phyloP scores from a whole-genome alignment of 2,113 vertebrate genomes.

The Psettodes erumei region DNA sequence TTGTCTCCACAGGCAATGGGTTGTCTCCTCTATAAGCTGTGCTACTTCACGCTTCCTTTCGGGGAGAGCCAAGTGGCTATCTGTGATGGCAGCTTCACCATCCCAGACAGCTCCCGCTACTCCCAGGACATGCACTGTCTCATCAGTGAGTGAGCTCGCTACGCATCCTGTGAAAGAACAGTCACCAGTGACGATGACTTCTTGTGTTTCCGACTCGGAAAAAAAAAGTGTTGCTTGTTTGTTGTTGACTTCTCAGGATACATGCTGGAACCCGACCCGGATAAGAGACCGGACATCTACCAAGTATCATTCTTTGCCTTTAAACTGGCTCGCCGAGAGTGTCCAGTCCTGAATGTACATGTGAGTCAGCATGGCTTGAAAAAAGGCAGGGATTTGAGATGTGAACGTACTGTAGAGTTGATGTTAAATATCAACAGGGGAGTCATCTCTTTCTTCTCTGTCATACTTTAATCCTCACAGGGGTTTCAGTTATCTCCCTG shows the following conservation, averaged over 20 bases:
- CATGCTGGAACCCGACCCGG: conserved; percentile 97
- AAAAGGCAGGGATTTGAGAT: not conserved
- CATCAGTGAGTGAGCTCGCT: conserved; percentile 89
- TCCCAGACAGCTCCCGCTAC: conserved; percentile 96
- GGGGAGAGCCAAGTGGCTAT: conserved; percentile 99
- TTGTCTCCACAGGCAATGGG: conserved; percentile 88
- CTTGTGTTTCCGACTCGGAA: not conserved
- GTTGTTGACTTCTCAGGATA: conserved; percentile 84
- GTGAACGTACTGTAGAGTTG: not conserved
- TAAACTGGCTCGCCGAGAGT: conserved; percentile 91
- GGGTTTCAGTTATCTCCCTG: conserved; percentile 32
- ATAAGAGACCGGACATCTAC: conserved; percentile 96
- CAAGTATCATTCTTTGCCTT: conserved; percentile 97
- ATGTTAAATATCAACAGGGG: not conserved
- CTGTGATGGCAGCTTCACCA: conserved; percentile 97
- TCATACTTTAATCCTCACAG: too few species aligned
- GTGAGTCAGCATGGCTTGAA: conserved; percentile 81
- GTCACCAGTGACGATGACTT: not conserved
- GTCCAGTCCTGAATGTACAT: conserved; percentile 90
- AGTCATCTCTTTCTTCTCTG: not conserved
- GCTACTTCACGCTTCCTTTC: conserved; percentile 97
- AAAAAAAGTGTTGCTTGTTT: conserved; percentile 4
- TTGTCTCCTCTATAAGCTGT: conserved; percentile 97
- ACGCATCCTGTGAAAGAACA: not conserved
- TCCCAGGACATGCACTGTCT: conserved; percentile 98